These are phyloP conservation scores for Lanius ludovicianus DNA, from an alignment of 2,113 vertebrate species.

Conservation along the genomic window DNA sequence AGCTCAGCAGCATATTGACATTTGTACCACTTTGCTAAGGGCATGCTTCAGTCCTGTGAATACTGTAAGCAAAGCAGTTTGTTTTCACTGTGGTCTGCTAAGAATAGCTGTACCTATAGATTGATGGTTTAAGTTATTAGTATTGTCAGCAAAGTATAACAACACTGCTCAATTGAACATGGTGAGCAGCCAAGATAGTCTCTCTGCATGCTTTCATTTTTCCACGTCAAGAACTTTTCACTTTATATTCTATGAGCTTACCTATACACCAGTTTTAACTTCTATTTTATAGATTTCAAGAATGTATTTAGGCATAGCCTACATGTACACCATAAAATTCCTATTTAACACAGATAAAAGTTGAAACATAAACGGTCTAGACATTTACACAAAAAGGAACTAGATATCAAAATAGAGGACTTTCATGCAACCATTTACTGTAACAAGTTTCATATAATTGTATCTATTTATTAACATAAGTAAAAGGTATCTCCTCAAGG, in stretches of 20 bases:
- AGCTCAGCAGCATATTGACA: slow-evolving; percentile 8
- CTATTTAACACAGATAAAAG: neutral
- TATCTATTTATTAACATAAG: neutral
- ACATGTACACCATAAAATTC: neutral
- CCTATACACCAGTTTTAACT: neutral
- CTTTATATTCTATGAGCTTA: neutral
- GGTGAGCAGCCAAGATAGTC: neutral
- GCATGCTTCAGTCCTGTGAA: neutral
- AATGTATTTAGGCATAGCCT: neutral
- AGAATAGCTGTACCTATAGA: slow-evolving; percentile 21
- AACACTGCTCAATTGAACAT: neutral
- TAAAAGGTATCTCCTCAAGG: neutral
- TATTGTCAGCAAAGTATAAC: slow-evolving; percentile 27
- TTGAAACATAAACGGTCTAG: neutral
- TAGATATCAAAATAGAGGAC: neutral
- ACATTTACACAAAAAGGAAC: neutral
- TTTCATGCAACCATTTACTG: neutral
- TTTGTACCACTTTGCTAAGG: slow-evolving; percentile 2
- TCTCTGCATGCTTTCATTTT: neutral
- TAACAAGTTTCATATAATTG: neutral
- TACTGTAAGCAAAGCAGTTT: slow-evolving; percentile 22
- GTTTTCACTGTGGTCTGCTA: slow-evolving; percentile 24
- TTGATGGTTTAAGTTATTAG: neutral
- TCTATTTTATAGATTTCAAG: neutral
- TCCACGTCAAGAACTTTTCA: neutral